Evolutionary conservation across 2,888 invertebrate genomes (phyloP).

Genomic region (Trissolcus brochymenae): DNA sequence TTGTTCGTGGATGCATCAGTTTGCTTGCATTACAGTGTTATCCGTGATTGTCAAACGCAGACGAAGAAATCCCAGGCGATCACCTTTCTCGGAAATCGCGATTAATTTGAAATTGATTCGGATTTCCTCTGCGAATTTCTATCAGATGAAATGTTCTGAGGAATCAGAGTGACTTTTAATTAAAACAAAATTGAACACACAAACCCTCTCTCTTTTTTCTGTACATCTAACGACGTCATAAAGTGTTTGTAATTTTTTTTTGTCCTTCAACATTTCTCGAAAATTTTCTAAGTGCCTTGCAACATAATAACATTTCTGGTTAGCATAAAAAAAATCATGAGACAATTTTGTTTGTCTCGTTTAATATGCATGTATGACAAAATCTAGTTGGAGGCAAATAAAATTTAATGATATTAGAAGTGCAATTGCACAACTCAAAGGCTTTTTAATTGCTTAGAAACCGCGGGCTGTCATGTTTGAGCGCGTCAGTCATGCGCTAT

Average conservation of each 20-base stretch:
- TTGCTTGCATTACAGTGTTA: conserved; percentile 42
- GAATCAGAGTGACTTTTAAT: too few relatives aligned
- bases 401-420: conserved; percentile 16
- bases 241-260: too few relatives aligned
- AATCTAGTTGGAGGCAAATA: conserved; percentile 16
- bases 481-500: conserved; percentile 11
- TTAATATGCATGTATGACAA: not conserved
- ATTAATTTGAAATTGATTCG: conserved; percentile 11
- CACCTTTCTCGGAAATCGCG: conserved; percentile 4
- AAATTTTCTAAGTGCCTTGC: too few relatives aligned
- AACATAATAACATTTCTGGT: too few relatives aligned
- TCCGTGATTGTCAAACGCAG: conserved; percentile 15
- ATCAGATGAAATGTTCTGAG: not conserved
- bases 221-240: too few relatives aligned
- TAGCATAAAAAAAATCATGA: too few relatives aligned
- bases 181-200: too few relatives aligned
- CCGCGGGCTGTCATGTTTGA: conserved; percentile 6
- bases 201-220: too few relatives aligned
- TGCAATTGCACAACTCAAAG: conserved; percentile 11
- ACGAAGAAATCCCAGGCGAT: conserved; percentile 25
- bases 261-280: too few relatives aligned
- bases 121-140: not conserved
- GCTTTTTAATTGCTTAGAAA: conserved; percentile 16
- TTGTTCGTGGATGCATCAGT: conserved; percentile 47
- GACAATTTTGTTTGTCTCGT: too few relatives aligned